Conservation (phyloP, 2,888 invertebrate genomes). For the Lydus trimaculatus region DNA sequence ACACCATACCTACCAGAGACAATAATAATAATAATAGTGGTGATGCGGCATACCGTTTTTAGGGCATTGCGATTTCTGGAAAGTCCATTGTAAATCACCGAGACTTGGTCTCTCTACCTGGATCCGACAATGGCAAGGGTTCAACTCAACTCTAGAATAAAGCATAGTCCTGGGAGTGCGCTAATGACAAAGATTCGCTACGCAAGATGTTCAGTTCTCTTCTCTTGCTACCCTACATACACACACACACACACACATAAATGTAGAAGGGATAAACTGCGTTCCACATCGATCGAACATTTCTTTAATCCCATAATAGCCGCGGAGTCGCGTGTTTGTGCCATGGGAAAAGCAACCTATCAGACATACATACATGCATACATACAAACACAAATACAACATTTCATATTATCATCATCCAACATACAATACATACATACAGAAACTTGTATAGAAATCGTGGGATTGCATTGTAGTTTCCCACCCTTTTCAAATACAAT, state of each 20-base stretch:
- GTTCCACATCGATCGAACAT: slow-evolving; percentile 33
- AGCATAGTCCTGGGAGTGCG: slow-evolving; percentile 19
- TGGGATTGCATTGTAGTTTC: slow-evolving; percentile 18
- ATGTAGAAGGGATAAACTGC: slow-evolving; percentile 22
- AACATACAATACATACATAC: neutral
- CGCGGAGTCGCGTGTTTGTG: slow-evolving; percentile 29
- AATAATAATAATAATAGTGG: neutral
- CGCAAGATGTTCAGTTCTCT: slow-evolving; percentile 40
- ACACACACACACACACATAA: neutral
- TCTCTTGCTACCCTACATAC: slow-evolving; percentile 27
- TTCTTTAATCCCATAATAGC: slow-evolving; percentile 39
- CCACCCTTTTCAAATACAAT: slow-evolving; percentile 21
- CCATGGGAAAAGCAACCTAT: slow-evolving; percentile 21
- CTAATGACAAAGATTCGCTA: slow-evolving; percentile 40
- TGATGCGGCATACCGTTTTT: neutral
- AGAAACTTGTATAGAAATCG: slow-evolving; percentile 15
- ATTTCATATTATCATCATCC: no score
- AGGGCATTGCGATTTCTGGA: slow-evolving; percentile 16
- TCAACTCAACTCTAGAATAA: slow-evolving; percentile 4
- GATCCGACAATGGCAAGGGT: slow-evolving; percentile 20
- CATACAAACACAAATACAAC: no score
- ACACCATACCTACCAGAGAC: neutral
- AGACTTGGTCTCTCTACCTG: slow-evolving; percentile 26
- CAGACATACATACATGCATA: neutral
- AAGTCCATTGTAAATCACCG: slow-evolving; percentile 29